Percentiles rank a stretch among this genome's conserved stretches.
Conservation (phyloP, 2,888 invertebrate species). For the Heterodera filipjevi region DNA sequence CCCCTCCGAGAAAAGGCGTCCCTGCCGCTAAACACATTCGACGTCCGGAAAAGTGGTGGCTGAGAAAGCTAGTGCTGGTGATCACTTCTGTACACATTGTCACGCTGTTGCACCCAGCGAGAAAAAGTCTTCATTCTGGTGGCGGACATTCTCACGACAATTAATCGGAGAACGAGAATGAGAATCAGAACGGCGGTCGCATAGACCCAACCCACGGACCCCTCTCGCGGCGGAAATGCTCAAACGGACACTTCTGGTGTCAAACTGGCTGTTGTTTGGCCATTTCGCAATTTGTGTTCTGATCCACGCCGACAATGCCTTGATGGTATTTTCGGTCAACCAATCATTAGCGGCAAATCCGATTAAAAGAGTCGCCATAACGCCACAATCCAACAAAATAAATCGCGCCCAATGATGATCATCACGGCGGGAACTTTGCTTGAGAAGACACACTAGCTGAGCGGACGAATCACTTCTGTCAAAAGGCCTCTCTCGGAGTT, state of each 20-base stretch:
- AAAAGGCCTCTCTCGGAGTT: not conserved
- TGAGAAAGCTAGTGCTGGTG: too few relatives aligned
- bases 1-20: too few relatives aligned
- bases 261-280: not conserved
- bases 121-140: too few relatives aligned
- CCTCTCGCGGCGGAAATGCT: not conserved
- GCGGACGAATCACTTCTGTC: not conserved
- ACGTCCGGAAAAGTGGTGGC: too few relatives aligned
- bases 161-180: too few relatives aligned
- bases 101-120: too few relatives aligned
- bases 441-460: not conserved
- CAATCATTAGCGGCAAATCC: not conserved
- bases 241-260: not conserved
- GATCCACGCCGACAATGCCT: constrained; percentile 8
- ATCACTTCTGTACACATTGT: too few relatives aligned
- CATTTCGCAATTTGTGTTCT: not conserved
- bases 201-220: not conserved
- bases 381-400: not conserved
- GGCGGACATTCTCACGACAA: too few relatives aligned
- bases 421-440: not conserved
- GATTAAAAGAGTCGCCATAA: constrained; percentile 3
- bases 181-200: not conserved
- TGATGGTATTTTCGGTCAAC: not conserved
- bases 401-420: not conserved
- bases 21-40: too few relatives aligned